Conservation (phyloP, 2,888 invertebrate genomes). For the Rhamnusium bicolor region DNA sequence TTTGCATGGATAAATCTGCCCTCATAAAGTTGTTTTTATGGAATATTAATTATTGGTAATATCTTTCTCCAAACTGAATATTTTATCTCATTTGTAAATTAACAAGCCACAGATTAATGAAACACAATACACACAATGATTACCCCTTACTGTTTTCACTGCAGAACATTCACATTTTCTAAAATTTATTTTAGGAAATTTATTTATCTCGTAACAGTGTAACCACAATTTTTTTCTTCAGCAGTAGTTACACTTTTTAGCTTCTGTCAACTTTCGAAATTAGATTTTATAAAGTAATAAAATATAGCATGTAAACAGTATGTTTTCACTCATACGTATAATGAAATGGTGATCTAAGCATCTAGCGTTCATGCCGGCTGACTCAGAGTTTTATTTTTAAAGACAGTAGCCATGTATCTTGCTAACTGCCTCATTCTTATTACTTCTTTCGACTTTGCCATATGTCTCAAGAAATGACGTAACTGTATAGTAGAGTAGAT, state of each 20-base stretch:
- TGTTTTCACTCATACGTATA: conserved; percentile 22
- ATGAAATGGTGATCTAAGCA: conserved; percentile 5
- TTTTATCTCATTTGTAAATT: too few species aligned
- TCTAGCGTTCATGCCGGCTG: not conserved
- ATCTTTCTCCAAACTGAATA: too few species aligned
- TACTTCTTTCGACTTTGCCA: not conserved
- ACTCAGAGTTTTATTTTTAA: conserved; percentile 1
- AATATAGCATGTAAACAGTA: conserved; percentile 17
- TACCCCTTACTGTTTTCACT: too few species aligned
- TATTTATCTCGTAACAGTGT: not conserved
- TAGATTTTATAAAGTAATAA: conserved; percentile 29
- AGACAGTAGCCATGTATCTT: not conserved
- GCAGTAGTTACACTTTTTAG: conserved; percentile 14
- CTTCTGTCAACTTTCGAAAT: conserved; percentile 12
- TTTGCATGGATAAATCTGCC: too few species aligned
- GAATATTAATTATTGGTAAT: too few species aligned
- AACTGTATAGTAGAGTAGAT: not conserved
- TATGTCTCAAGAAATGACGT: not conserved
- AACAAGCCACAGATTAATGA: too few species aligned
- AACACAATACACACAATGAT: too few species aligned
- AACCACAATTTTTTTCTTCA: not conserved
- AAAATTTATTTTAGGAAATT: not conserved
- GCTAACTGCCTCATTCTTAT: not conserved
- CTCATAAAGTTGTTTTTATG: too few species aligned
- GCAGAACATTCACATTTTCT: too few species aligned